Conservation (phyloP, 2,113 vertebrate genomes). For the Callipepla squamata region DNA sequence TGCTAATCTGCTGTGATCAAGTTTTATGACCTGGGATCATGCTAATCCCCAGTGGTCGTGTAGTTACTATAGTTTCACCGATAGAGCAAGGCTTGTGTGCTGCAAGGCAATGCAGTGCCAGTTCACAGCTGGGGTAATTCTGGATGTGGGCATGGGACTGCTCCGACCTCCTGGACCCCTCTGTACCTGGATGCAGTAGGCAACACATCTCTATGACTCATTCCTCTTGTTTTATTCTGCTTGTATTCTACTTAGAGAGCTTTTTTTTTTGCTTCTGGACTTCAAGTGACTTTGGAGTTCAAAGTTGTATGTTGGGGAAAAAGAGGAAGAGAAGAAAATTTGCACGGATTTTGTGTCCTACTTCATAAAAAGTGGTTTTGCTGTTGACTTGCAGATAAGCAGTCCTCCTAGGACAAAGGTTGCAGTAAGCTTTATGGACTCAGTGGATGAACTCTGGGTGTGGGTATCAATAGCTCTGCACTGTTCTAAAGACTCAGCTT, state of each 20-base stretch:
- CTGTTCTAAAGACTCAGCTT: neutral
- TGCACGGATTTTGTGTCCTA: neutral
- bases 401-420: conserved; percentile 10
- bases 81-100: conserved; percentile 19
- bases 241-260: fast-evolving
- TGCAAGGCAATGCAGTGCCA: neutral
- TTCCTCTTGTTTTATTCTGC: conserved; percentile 14
- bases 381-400: neutral
- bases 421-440: neutral
- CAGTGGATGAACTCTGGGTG: neutral
- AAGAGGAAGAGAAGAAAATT: neutral
- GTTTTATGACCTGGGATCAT: conserved; percentile 52
- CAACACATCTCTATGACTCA: neutral
- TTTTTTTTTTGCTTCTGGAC: neutral
- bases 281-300: neutral
- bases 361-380: neutral
- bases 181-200: neutral
- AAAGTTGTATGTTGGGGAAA: neutral
- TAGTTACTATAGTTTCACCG: conserved; percentile 66
- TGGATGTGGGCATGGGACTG: neutral
- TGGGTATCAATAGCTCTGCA: neutral
- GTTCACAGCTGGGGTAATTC: neutral
- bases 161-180: neutral
- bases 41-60: conserved; percentile 53
- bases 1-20: conserved; percentile 46